Evolutionary conservation across 1,140 invertebrate genomes (phyloP).

Genomic region (Leptestheria dahalacensis): DNA sequence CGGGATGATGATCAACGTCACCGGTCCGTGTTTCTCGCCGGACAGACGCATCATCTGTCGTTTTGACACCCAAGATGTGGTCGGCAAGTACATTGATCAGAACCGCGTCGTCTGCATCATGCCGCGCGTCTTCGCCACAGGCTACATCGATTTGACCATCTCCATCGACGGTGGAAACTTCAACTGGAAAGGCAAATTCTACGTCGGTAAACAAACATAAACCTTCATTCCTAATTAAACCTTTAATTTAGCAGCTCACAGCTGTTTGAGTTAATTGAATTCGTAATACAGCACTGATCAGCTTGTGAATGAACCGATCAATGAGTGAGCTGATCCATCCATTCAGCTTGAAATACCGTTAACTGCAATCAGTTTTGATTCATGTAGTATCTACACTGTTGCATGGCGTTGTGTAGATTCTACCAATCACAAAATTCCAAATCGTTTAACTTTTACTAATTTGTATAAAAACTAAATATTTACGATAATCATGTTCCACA

Average conservation of each 20-base stretch:
- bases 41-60: conserved; percentile 53
- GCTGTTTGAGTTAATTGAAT: not conserved
- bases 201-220: conserved; percentile 54
- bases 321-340: too few species aligned
- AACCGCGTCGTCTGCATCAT: conserved; percentile 80
- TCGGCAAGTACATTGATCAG: conserved; percentile 51
- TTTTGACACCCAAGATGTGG: conserved; percentile 35
- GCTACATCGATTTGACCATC: conserved; percentile 75
- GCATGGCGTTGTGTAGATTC: too few species aligned
- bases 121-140: conserved; percentile 73
- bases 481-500: conserved; percentile 23
- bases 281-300: too few species aligned
- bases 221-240: not conserved
- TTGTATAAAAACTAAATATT: not conserved
- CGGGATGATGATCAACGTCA: conserved; percentile 85
- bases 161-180: conserved; percentile 61
- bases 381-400: too few species aligned
- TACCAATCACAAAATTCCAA: too few species aligned
- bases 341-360: too few species aligned
- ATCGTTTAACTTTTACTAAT: too few species aligned
- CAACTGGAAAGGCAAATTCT: conserved; percentile 83
- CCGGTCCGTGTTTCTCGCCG: conserved; percentile 72
- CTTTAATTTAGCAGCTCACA: not conserved
- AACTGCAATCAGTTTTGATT: too few species aligned
- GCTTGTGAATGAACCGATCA: too few species aligned